Base-by-base conservation (phyloP, 2,888 invertebrate species). In the Pedicia rivosa region DNA sequence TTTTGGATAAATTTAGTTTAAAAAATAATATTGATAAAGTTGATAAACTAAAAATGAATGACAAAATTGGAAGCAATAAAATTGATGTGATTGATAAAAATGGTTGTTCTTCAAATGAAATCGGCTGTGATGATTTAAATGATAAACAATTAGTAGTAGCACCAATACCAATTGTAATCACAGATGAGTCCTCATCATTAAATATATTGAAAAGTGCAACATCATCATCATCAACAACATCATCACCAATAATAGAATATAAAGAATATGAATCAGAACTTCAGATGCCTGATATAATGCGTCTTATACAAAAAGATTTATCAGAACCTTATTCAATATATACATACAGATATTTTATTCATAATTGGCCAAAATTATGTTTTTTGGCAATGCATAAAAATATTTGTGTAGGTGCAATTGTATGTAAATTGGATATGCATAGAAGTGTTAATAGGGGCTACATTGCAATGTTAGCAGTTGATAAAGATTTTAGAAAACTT, bases 251-350 rank as follows among this genome's bases (percentile, higher is more conserved):
- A 13, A 32, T 32, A 42, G 55, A 58, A 39, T 78, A 78, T 59
- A 72, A 76, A 49, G 76, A 75, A 49, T 97, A 95, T 60, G 79
- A 88, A 65, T 91, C 90, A 52, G 97, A 98, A 68, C 64, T 83
- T 48, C 95, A 97, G 67, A 94, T 98, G 91, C 88, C 91, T 52
- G 87, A 91, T 64, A 97, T 98, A 49, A 97, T 98, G 92, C 79
- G 83, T 67, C 78, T 98, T 55, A 97, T 98, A 60, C 94, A 95
- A 59, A 94, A 92, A 63, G 98, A 98, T 70, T 73, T 98, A 49
- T 95, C 95, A 42, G 98, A 98, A 72, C 98, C 98, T 26, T 98
- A 98, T 68, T 97, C 97, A 47, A 97, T 98, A 68, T 99, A 98
- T 65, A 99, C 98, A 20, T 98, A 98, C 70, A 79, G 98, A 67